Evolutionary conservation across 2,888 invertebrate species (phyloP).

Genomic region (Agapostemon virescens): DNA sequence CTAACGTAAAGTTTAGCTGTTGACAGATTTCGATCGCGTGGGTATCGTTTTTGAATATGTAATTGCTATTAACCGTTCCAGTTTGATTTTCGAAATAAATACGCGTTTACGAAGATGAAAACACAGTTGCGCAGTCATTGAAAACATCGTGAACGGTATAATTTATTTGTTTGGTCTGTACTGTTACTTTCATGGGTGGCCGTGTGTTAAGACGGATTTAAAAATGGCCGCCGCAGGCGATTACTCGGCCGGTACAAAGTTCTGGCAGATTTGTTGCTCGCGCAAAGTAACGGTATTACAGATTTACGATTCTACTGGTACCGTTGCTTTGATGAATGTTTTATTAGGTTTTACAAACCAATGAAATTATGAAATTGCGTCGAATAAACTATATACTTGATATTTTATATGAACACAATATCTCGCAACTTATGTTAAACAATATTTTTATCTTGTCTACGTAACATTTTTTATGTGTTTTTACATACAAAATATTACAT

Average conservation of each 20-base stretch:
- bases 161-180: slow-evolving; percentile 20
- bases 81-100: slow-evolving; percentile 4
- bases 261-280: slow-evolving; percentile 31
- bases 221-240: slow-evolving; percentile 46
- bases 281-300: slow-evolving; percentile 44
- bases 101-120: neutral
- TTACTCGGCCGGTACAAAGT: slow-evolving; percentile 47
- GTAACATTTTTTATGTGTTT: neutral
- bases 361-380: slow-evolving; percentile 19
- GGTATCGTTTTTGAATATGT: neutral
- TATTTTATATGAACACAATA: neutral
- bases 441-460: slow-evolving; percentile 28
- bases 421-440: neutral
- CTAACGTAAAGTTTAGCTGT: too few relatives aligned
- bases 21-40: neutral
- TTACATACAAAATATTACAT: neutral
- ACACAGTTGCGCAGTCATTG: neutral
- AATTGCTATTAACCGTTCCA: neutral
- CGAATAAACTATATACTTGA: neutral
- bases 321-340: slow-evolving; percentile 36
- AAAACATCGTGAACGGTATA: neutral
- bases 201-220: slow-evolving; percentile 41
- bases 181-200: slow-evolving; percentile 26
- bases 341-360: neutral
- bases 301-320: slow-evolving; percentile 44